Conservation (phyloP, 2,797 vertebrate species). For the Gallinago stenura region DNA sequence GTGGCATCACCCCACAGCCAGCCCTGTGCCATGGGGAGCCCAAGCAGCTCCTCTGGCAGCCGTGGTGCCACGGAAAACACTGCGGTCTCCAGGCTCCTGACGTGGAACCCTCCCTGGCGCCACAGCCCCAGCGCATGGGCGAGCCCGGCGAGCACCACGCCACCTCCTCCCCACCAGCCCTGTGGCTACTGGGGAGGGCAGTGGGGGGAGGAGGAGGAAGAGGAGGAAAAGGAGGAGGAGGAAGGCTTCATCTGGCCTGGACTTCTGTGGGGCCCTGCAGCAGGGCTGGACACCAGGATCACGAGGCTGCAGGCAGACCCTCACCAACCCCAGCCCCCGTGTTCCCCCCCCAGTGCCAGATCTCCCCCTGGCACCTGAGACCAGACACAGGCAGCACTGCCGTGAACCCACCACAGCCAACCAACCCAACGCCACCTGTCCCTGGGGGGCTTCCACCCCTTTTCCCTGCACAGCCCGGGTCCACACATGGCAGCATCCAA, state of each 20-base stretch:
- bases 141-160: rapidly evolving
- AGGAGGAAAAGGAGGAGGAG: not conserved
- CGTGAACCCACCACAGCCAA: not conserved
- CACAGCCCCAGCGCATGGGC: not conserved
- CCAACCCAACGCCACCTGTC: rapidly evolving
- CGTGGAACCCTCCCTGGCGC: rapidly evolving
- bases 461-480: not conserved
- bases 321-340: not conserved
- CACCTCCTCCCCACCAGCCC: not conserved
- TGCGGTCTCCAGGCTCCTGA: not conserved
- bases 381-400: rapidly evolving
- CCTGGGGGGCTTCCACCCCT: not conserved
- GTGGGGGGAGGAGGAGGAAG: rapidly evolving
- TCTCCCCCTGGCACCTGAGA: not conserved
- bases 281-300: not conserved
- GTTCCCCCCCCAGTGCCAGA: rapidly evolving
- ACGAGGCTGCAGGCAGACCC: not conserved
- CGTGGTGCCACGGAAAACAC: rapidly evolving
- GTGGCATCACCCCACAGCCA: not conserved
- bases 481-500: not conserved
- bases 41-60: rapidly evolving
- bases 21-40: not conserved
- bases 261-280: not conserved
- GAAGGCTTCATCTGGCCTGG: conserved; percentile 1
- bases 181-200: not conserved